Base-by-base conservation (phyloP, 2,113 vertebrate species). In the Tricholaema leucomelas region DNA sequence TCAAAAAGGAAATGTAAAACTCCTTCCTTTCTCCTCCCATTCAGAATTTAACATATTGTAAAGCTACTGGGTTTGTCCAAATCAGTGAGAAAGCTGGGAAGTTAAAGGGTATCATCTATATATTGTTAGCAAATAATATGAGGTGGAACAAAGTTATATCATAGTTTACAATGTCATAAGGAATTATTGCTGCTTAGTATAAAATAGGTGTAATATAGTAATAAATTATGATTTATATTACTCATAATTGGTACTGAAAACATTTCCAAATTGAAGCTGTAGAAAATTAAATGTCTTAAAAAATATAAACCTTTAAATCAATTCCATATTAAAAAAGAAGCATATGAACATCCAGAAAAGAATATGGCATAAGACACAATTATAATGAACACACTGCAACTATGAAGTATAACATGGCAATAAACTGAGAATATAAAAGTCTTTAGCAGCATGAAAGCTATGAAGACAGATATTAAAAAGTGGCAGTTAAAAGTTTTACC, bases 391-490 rank as follows among this genome's bases (percentile, higher is more conserved):
- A 78, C 83, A 94, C 28, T 87, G 82, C 38, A 91, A 44, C 65
- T 85, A 54, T 36, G 46, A 89, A 85, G 59, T 82, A 77, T 56
- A 93, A 86, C 59, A 91, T 74, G 70, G 60, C 76, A 88, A 90
- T 95, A 91, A 92, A 81, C 58, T 3, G 5, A 38, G 55, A 83
- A 80, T 63, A 89, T 54, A 87, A 82, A n/a, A 67, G 30, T 74
- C 33, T 81, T 92, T 54, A 94, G 55, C 46, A 85, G 58, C 48
- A 72, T 42, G 92, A 90, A 66, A 92, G 24, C 78, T 81, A 70
- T n/a, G 67, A 90, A 91, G 74, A 83, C 7, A 83, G 64, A 31
- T 54, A 92, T 69, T 94, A 93, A 85, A 95, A 91, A 25, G 9
- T 38, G 58, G 20, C 63, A 93, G 70, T 70, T 85, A 60, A 69